Conservation (phyloP, 2,888 invertebrate genomes). For the Sycophila texana region DNA sequence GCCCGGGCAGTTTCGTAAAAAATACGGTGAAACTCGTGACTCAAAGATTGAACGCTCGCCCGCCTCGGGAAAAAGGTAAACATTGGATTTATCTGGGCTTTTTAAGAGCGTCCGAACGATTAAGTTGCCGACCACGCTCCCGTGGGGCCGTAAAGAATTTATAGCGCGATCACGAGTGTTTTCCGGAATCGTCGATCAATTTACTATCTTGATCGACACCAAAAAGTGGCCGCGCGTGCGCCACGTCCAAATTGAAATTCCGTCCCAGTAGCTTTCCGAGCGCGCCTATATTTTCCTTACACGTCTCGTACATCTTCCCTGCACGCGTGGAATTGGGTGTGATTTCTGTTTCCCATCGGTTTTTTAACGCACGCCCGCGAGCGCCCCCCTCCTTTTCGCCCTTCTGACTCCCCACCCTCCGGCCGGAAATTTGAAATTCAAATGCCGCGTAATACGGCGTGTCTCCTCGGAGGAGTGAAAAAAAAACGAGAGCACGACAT, state of each 20-base stretch:
- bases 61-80: no score
- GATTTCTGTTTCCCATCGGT: conserved; percentile 49
- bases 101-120: no score
- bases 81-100: no score
- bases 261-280: no score
- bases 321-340: conserved; percentile 20
- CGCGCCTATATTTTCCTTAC: background rate
- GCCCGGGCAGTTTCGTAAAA: no score
- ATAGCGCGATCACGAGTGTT: conserved; percentile 47
- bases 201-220: no score
- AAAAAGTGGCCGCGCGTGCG: no score
- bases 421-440: conserved; percentile 56
- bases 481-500: conserved; percentile 20
- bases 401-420: no score
- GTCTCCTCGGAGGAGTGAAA: conserved; percentile 37
- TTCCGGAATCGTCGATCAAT: conserved; percentile 18
- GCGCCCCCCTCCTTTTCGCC: background rate
- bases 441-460: conserved; percentile 49
- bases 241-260: no score
- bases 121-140: no score
- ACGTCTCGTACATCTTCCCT: background rate
- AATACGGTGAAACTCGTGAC: no score
- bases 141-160: background rate
- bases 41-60: no score
- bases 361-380: conserved; percentile 5